Conservation (phyloP, 2,113 vertebrate species). For the Cyrtonyx montezumae region DNA sequence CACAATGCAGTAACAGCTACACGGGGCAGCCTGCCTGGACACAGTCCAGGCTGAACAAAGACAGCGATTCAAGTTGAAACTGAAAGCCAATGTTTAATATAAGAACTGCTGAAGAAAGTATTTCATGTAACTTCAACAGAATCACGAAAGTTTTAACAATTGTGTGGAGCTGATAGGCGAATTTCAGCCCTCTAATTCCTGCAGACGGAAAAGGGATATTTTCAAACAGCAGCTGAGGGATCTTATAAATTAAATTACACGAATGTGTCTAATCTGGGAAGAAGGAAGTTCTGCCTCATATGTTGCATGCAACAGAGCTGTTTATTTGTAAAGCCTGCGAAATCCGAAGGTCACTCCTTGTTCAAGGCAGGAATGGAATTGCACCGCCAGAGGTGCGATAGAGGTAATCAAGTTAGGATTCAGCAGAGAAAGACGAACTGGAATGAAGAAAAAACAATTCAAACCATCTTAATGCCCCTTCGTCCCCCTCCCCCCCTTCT, state of each 20-base stretch:
- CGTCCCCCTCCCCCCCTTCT: constrained; percentile 1
- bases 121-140: constrained; percentile 28
- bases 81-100: constrained; percentile 61
- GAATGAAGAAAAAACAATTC: constrained; percentile 49
- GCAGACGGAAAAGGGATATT: constrained; percentile 9
- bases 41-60: constrained; percentile 67
- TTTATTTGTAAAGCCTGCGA: constrained; percentile 50
- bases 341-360: constrained; percentile 54
- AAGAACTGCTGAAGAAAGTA: constrained; percentile 23
- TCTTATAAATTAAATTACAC: neutral
- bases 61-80: constrained; percentile 51
- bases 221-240: constrained; percentile 1
- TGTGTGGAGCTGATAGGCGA: neutral
- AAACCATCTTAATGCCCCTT: neutral
- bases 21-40: constrained; percentile 59
- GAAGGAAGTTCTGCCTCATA: constrained; percentile 29
- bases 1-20: constrained; percentile 43
- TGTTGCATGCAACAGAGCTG: constrained; percentile 45
- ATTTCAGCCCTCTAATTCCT: neutral
- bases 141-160: constrained; percentile 30
- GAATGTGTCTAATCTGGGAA: constrained; percentile 26
- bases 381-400: neutral
- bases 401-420: constrained; percentile 21
- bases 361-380: constrained; percentile 55
- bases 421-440: constrained; percentile 36